phyloP scores from a whole-genome alignment of 2,113 vertebrate species.

The Corvus moneduloides region DNA sequence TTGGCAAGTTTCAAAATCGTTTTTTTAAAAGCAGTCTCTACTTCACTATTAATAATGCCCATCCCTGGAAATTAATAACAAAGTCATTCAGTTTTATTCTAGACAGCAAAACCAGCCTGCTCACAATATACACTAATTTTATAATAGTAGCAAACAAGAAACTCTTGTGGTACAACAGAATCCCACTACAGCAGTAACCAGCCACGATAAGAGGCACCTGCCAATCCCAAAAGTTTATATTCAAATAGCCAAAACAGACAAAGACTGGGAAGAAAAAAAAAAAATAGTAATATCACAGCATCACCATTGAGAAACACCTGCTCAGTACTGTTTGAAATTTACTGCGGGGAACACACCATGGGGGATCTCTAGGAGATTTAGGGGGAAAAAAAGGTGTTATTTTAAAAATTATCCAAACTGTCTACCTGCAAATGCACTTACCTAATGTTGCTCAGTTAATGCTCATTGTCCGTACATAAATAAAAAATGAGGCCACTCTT shows the following conservation, averaged over 20 bases:
- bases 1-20: neutral
- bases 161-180: neutral
- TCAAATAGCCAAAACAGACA: neutral
- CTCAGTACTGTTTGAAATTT: neutral
- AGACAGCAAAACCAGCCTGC: neutral
- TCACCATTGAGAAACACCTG: neutral
- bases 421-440: neutral
- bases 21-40: neutral
- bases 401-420: neutral
- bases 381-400: accelerated
- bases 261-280: neutral
- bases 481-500: neutral
- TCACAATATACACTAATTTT: neutral
- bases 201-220: neutral
- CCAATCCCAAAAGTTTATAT: neutral
- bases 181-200: neutral
- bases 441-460: neutral
- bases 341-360: neutral
- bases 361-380: neutral
- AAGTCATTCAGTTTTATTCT: neutral
- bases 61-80: neutral
- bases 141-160: neutral
- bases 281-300: neutral
- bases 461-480: neutral
- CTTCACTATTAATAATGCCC: neutral